phyloP scores from a whole-genome alignment of 2,888 invertebrate genomes.

The Nomada ruficornis region DNA sequence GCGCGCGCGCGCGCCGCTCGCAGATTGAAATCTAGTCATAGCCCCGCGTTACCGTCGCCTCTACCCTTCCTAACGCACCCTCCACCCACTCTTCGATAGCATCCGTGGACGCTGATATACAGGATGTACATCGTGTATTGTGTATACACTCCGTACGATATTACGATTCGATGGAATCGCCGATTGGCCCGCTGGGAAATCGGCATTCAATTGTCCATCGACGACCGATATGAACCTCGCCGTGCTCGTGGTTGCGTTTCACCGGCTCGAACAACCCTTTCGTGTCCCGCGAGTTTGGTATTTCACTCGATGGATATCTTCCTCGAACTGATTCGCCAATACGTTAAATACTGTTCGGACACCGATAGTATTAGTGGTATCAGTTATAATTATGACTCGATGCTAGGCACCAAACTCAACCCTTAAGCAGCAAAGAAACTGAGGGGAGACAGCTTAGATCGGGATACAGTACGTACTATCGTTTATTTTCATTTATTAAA shows the following conservation, averaged over 20 bases:
- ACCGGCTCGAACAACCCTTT: slow-evolving; percentile 11
- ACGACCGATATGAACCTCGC: slow-evolving; percentile 70
- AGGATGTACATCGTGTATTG: slow-evolving; percentile 70
- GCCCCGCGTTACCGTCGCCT: slow-evolving; percentile 29
- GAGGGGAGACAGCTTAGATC: too few species aligned
- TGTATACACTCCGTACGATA: slow-evolving; percentile 72
- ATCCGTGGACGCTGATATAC: slow-evolving; percentile 55
- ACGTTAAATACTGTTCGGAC: too few species aligned
- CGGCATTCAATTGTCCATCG: slow-evolving; percentile 80
- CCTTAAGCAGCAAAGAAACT: background rate
- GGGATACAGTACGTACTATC: too few species aligned
- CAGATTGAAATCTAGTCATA: slow-evolving; percentile 75
- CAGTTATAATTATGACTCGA: too few species aligned
- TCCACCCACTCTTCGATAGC: slow-evolving; percentile 40
- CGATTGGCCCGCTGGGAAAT: slow-evolving; percentile 80
- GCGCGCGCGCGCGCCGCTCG: slow-evolving; percentile 35
- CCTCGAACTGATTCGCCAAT: too few species aligned
- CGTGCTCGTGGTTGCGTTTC: slow-evolving; percentile 43
- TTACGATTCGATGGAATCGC: slow-evolving; percentile 78
- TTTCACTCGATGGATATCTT: slow-evolving; percentile 8
- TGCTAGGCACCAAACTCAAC: too few species aligned
- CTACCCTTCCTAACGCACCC: background rate
- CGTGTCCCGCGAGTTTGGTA: slow-evolving; percentile 23
- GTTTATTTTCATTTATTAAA: too few species aligned
- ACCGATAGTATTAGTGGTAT: too few species aligned